Evolutionary conservation across 2,888 invertebrate genomes (phyloP), one percentile per base, ranked within the genome.

Genomic region (Pammene aurita): DNA sequence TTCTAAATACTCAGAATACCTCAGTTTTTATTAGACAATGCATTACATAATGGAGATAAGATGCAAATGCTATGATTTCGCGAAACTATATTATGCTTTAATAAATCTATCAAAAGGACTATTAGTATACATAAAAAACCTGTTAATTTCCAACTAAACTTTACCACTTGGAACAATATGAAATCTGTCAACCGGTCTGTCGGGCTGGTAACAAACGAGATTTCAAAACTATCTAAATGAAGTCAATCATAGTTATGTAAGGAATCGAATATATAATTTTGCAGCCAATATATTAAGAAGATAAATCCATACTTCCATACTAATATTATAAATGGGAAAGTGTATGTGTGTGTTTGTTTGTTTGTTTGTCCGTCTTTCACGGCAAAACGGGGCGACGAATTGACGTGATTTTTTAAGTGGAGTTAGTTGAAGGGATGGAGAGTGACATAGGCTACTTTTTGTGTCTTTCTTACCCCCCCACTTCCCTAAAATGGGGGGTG

Each of bases 211-310:
- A 52, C 7, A 14, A 57, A 50, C 57, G 63, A 64, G 57, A 69
- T 69, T 64, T 69, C 38, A 13, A 46, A 48, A 58, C 44, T 58
- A 35, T 50, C 55, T 16, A 35, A 67, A 54, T 60, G 63, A 50
- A 64, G 58, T 60, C 64, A 58, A 63, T 69, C 46, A 18, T 46
- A 41, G 58, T 64, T 69, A 69, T 54, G 41, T 64, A 54, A 58
- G 41, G 2, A 42, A 38, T 34, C 13, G 41, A 41, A 42, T 7
- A 6, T 41, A 64, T 44, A 38, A 63, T 68, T 63, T 52, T 57
- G 38, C 56, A 50, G 48, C 26, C 42, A 62, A 62, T 38, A 34
- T 55, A 13, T 13, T 50, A 14, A 16, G 14, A 44, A 11, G 4
- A 0, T 42, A 35, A 6, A 6, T n/a, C n/a, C n/a, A n/a, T n/a